Evolutionary conservation across 2,888 invertebrate species (phyloP).

Genomic region (Agonopterix heracliana): DNA sequence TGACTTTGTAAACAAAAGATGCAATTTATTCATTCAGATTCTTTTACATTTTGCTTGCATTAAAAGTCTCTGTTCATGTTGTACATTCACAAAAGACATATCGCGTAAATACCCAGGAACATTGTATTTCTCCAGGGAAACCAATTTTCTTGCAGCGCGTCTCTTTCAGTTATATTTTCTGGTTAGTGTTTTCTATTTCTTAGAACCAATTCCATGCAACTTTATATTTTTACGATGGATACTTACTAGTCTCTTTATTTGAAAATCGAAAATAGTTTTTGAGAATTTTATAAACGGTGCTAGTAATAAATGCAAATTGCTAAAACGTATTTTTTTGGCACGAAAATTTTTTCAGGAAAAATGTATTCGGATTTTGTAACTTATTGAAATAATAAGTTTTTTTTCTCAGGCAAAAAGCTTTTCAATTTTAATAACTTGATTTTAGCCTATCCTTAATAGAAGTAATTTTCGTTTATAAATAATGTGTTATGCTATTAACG

Average conservation of each 20-base stretch:
- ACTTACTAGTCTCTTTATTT: conserved; percentile 3
- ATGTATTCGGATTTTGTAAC: too few relatives aligned
- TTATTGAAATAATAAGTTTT: too few relatives aligned
- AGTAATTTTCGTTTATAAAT: too few relatives aligned
- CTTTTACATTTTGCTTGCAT: conserved; percentile 9
- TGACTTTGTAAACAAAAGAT: too few relatives aligned
- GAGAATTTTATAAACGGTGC: not conserved
- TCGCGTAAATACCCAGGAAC: conserved; percentile 16
- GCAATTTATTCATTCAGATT: not conserved
- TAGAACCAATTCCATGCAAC: conserved; percentile 8
- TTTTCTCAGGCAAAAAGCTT: too few relatives aligned
- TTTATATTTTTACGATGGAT: not conserved
- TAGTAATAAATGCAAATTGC: too few relatives aligned
- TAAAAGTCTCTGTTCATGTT: conserved; percentile 8
- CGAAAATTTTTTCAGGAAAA: too few relatives aligned
- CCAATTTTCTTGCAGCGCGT: conserved; percentile 21
- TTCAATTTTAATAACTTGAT: too few relatives aligned
- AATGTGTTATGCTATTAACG: too few relatives aligned
- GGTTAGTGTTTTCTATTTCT: conserved; percentile 12
- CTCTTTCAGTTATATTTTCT: conserved; percentile 14
- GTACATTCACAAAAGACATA: conserved; percentile 13
- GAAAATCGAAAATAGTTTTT: conserved; percentile 2
- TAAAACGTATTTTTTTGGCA: too few relatives aligned
- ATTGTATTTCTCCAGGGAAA: conserved; percentile 18
- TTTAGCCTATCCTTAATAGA: too few relatives aligned